A percentile compares a stretch with the other conserved stretches of the same genome.
Evolutionary conservation across 2,113 vertebrate genomes (phyloP).

Genomic region (Megaceryle maxima): DNA sequence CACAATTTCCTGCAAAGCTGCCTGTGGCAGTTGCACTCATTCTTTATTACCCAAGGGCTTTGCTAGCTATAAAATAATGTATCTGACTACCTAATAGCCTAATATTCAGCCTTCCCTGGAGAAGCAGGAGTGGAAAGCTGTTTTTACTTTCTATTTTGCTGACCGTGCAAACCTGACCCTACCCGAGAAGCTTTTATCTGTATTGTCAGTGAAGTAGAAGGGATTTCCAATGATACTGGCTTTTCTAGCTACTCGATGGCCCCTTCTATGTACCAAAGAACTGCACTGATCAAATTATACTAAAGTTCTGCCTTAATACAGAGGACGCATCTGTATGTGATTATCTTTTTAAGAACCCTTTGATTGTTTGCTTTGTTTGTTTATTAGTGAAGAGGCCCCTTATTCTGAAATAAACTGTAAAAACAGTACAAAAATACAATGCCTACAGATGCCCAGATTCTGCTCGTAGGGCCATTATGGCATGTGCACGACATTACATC

Average conservation of each 20-base stretch:
- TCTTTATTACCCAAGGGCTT: conserved; percentile 73
- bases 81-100: conserved; percentile 72
- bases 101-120: conserved; percentile 61
- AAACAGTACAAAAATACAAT: not conserved
- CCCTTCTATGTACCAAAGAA: not conserved
- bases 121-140: conserved; percentile 40
- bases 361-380: not conserved
- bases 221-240: not conserved
- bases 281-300: not conserved
- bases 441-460: not conserved
- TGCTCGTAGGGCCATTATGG: not conserved
- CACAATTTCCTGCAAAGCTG: conserved; percentile 66
- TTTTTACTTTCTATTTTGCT: conserved; percentile 54
- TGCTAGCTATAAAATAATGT: conserved; percentile 71
- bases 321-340: conserved; percentile 1
- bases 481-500: not conserved
- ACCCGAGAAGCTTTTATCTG: conserved; percentile 26
- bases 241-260: not conserved
- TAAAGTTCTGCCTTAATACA: not conserved
- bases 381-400: conserved; percentile 2
- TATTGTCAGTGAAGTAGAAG: conserved; percentile 9
- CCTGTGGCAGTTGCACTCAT: conserved; percentile 68
- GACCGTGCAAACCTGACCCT: conserved; percentile 33
- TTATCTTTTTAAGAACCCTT: conserved; percentile 6
- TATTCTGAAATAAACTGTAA: not conserved